These are phyloP conservation scores for Lathronympha strigana DNA, from an alignment of 2,888 invertebrate genomes.

Conservation along the genomic window DNA sequence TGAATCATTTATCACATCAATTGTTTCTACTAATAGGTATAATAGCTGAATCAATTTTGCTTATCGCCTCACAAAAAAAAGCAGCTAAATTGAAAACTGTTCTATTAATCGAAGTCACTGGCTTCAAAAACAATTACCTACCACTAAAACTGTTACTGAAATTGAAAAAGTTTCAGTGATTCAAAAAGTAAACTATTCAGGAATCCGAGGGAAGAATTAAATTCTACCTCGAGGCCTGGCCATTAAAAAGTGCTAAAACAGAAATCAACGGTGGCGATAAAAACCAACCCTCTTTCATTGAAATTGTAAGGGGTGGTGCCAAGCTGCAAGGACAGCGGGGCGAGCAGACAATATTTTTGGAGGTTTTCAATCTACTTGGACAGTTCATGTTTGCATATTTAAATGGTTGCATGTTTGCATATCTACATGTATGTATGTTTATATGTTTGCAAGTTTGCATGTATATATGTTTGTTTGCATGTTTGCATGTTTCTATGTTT, in stretches of 20 bases:
- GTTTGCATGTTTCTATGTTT: too few relatives aligned
- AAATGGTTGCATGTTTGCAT: too few relatives aligned
- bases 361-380: not conserved
- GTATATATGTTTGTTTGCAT: too few relatives aligned
- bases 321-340: conserved; percentile 26
- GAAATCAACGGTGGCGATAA: conserved; percentile 67
- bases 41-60: too few relatives aligned
- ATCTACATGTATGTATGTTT: too few relatives aligned
- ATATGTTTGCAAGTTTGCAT: too few relatives aligned
- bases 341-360: conserved; percentile 2
- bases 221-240: conserved; percentile 52
- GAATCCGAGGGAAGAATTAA: conserved; percentile 45
- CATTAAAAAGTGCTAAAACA: conserved; percentile 75
- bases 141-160: conserved; percentile 21
- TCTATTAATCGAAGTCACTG: not conserved
- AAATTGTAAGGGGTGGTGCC: conserved; percentile 41
- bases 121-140: conserved; percentile 5
- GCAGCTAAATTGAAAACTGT: not conserved
- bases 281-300: conserved; percentile 57
- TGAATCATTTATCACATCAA: too few relatives aligned
- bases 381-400: too few relatives aligned
- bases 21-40: too few relatives aligned
- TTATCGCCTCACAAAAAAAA: not conserved
- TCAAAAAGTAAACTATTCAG: conserved; percentile 45
- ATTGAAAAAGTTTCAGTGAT: conserved; percentile 32